A percentile compares a stretch with the other conserved stretches of the same genome.
Evolutionary conservation across 1,140 invertebrate genomes (phyloP).

Genomic region (Stegodyphus mimosarum): DNA sequence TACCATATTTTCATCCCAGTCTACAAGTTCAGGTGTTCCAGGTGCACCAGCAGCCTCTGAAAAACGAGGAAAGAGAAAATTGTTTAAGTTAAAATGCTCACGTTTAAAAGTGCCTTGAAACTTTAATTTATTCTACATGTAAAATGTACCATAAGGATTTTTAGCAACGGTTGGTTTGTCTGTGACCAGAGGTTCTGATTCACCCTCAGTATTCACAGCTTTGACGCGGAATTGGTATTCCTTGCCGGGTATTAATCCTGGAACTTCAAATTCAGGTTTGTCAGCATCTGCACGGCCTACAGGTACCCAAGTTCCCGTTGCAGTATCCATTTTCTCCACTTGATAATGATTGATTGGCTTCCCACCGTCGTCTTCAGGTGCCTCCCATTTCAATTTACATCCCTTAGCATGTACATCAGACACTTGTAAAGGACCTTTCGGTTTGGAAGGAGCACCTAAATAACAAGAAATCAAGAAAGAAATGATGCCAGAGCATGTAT

Average conservation of each 20-base stretch:
- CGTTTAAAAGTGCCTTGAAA: no score
- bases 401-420: slow-evolving; percentile 91
- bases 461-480: no score
- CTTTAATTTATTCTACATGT: no score
- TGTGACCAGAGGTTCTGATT: slow-evolving; percentile 78
- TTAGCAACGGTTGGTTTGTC: slow-evolving; percentile 70
- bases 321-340: slow-evolving; percentile 96
- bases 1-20: slow-evolving; percentile 93
- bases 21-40: slow-evolving; percentile 85
- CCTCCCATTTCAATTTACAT: slow-evolving; percentile 93
- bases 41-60: slow-evolving; percentile 79
- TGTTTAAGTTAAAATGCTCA: not conserved
- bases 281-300: slow-evolving; percentile 81
- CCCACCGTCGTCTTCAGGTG: slow-evolving; percentile 97
- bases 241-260: slow-evolving; percentile 91
- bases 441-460: slow-evolving; percentile 72
- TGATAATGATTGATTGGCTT: slow-evolving; percentile 94
- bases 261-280: slow-evolving; percentile 87
- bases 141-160: slow-evolving; percentile 72
- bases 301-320: slow-evolving; percentile 93
- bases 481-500: no score
- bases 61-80: not conserved
- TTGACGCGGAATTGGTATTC: slow-evolving; percentile 97
- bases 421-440: slow-evolving; percentile 82
- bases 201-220: slow-evolving; percentile 96